These are phyloP conservation scores for Phymastichus coffea DNA, from an alignment of 1,140 invertebrate genomes.

Conservation along the genomic window DNA sequence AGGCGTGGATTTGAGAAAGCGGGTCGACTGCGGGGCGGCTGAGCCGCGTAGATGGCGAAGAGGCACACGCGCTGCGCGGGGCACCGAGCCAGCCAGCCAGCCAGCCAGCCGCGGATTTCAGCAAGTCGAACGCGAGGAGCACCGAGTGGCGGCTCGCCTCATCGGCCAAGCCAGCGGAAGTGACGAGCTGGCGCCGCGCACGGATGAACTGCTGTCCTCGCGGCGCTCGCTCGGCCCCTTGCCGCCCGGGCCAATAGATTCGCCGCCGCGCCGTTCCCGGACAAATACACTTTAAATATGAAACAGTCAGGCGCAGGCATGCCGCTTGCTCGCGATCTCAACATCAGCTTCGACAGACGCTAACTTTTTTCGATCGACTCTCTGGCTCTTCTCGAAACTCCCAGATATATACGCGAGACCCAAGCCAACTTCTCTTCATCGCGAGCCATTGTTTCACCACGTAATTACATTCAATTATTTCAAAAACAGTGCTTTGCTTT, in stretches of 20 bases:
- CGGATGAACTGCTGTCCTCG: slow-evolving; percentile 45
- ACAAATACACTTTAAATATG: slow-evolving; percentile 56
- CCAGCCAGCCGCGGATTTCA: not conserved
- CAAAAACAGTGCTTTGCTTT: too few relatives aligned
- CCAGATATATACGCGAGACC: too few relatives aligned
- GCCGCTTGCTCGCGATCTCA: not conserved
- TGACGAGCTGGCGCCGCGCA: slow-evolving; percentile 44
- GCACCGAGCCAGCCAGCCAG: not conserved
- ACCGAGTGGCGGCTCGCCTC: slow-evolving; percentile 56
- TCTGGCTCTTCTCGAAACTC: too few relatives aligned
- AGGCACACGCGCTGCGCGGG: not conserved
- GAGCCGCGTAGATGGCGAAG: too few relatives aligned
- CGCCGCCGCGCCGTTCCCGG: slow-evolving; percentile 35
- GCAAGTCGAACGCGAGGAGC: too few relatives aligned
- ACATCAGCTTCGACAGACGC: too few relatives aligned
- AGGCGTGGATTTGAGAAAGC: not conserved
- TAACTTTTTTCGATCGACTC: too few relatives aligned
- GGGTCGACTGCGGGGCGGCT: too few relatives aligned
- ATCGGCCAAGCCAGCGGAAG: slow-evolving; percentile 57
- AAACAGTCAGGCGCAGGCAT: slow-evolving; percentile 53
- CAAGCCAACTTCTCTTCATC: too few relatives aligned
- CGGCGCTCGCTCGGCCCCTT: not conserved
- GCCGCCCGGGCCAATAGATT: slow-evolving; percentile 42
- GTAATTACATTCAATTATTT: too few relatives aligned
- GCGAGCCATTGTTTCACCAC: too few relatives aligned